phyloP scores from a whole-genome alignment of 2,113 vertebrate genomes.

The Tamias sibiricus region DNA sequence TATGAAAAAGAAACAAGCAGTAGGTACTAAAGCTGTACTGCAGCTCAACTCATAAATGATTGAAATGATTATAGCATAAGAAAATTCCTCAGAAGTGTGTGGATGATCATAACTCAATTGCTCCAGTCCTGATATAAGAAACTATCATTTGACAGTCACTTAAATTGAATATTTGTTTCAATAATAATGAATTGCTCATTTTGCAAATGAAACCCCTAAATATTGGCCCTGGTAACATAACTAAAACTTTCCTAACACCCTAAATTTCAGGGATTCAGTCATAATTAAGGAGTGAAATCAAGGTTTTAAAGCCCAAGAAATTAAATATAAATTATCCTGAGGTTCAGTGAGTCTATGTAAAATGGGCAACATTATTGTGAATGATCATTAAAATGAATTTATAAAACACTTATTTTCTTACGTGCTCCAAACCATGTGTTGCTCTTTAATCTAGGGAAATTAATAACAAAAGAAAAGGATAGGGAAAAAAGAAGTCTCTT shows the following conservation, averaged over 20 bases:
- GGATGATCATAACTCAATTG: neutral
- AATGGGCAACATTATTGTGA: neutral
- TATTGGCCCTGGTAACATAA: neutral
- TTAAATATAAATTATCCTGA: conserved; percentile 12
- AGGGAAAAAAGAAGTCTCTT: neutral
- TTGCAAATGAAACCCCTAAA: conserved; percentile 42
- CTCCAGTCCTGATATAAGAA: neutral
- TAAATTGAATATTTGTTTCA: neutral
- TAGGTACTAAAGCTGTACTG: neutral
- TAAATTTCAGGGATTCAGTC: conserved; percentile 43
- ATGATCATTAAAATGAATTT: neutral
- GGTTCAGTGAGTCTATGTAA: neutral
- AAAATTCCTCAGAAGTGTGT: neutral
- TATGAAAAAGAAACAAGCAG: neutral
- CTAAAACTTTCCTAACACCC: neutral
- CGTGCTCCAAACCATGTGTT: neutral
- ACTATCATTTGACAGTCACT: neutral
- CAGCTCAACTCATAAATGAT: neutral
- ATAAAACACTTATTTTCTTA: conserved; percentile 18
- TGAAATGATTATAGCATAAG: neutral
- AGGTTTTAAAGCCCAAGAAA: neutral
- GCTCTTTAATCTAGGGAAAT: neutral
- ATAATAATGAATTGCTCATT: conserved; percentile 28
- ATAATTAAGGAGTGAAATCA: conserved; percentile 49
- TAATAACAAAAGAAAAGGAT: neutral